Base-by-base conservation (phyloP, 53 echinoderm and acorn worm species). In the Holothuria leucospilota region DNA sequence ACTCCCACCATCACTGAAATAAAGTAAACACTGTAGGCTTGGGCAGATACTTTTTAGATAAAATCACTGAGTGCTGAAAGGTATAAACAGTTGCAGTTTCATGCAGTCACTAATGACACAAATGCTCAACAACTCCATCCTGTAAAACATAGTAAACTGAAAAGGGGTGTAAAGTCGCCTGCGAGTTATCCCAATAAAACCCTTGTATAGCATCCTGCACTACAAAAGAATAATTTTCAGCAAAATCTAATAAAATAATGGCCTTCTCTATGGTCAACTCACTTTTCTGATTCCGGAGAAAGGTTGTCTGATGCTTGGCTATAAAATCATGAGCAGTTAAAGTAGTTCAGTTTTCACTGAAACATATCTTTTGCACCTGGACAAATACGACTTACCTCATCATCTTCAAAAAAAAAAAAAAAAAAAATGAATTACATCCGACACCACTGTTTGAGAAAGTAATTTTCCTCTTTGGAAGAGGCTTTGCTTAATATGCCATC, bases 1-100 rank as follows among this genome's bases (percentile, higher is more conserved):
- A n/a, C n/a, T n/a, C n/a, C n/a, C 73, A 29, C 88, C 71, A 83
- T 88, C 88, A 83, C 84, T 88, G 49, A 88, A 88, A 20, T 88
- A 84, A 0, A 71, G 16, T 7, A 84, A 27, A 20, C 71, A 59
- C 5, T 49, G 9, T 46, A 40, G 20, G 1, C 39, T 26, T 15
- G 87, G 81, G 4, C 81, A 39, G 60, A 34, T 60, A 5, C 41
- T 11, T 29, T 81, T 80, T 58, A 66, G 23, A n/a, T 66, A 39
- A 16, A 18, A 23, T 20, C 27, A 41, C 23, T 0, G 60, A 24
- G 15, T 63, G 23, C 28, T 82, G 59, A n/a, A 78, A 78, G 20
- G 59, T 15, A 51, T 58, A 42, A 20, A 51, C 52, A 24, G 56
- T 40, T 71, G 18, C 28, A 69, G 59, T 83, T 26, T 83, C 9